A percentile compares a stretch with the other conserved stretches of the same genome.
These are phyloP conservation scores for Spondyliosoma cantharus DNA, from an alignment of 2,797 vertebrate genomes.

Conservation along the genomic window DNA sequence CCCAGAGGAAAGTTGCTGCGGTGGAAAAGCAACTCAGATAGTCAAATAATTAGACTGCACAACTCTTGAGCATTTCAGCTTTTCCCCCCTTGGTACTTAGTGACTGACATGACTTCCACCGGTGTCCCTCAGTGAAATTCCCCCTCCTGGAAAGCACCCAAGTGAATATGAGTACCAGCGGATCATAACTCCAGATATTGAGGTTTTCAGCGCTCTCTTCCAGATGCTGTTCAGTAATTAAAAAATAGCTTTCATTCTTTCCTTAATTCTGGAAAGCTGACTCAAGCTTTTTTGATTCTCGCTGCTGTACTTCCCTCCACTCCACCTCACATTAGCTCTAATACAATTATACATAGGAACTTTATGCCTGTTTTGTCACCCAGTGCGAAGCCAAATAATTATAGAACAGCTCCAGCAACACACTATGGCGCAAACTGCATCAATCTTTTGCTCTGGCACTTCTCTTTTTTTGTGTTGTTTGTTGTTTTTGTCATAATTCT, in stretches of 20 bases:
- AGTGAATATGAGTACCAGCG: conserved; percentile 73
- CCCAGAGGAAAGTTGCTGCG: no score
- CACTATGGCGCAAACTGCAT: background rate
- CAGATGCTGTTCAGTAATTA: conserved; percentile 82
- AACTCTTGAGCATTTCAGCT: conserved; percentile 23
- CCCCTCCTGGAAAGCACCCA: conserved; percentile 64
- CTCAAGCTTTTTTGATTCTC: conserved; percentile 60
- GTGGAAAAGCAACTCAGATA: background rate
- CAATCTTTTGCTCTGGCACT: background rate
- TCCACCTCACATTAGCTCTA: conserved; percentile 44
- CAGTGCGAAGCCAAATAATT: conserved; percentile 10
- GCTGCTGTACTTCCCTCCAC: conserved; percentile 39
- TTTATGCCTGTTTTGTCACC: conserved; percentile 46
- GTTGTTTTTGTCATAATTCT: conserved; percentile 11
- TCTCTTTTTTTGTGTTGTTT: background rate
- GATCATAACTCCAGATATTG: conserved; percentile 79
- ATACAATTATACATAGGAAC: conserved; percentile 54
- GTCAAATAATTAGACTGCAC: conserved; percentile 26
- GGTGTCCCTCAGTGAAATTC: conserved; percentile 47
- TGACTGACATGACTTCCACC: conserved; percentile 53
- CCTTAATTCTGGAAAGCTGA: conserved; percentile 78
- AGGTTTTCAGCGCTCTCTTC: conserved; percentile 78
- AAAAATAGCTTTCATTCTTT: conserved; percentile 82
- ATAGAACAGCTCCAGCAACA: conserved; percentile 5
- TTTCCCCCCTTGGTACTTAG: background rate